Evolutionary conservation across 2,797 vertebrate genomes (phyloP).

Genomic region (Gallinago nigripennis): DNA sequence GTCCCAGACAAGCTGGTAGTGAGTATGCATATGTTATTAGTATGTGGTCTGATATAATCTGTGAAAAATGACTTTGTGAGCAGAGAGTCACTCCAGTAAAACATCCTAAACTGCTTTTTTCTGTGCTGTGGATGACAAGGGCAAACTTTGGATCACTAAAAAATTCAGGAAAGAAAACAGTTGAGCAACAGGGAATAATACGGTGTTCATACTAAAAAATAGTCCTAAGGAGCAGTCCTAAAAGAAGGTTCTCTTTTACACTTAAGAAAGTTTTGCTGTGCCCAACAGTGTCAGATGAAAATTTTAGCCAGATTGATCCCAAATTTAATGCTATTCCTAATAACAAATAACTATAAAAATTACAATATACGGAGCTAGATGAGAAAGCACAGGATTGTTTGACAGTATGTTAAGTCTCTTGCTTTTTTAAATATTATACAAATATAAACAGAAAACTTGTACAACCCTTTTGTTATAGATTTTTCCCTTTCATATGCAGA

Average conservation of each 20-base stretch:
- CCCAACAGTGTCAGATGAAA: neutral
- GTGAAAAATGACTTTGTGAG: slow-evolving; percentile 43
- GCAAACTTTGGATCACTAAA: neutral
- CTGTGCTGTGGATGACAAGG: neutral
- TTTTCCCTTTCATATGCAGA: neutral
- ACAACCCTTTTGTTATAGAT: neutral
- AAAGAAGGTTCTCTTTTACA: neutral
- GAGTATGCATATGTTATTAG: slow-evolving; percentile 56
- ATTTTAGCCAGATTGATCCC: neutral
- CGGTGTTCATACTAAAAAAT: neutral
- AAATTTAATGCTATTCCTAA: neutral
- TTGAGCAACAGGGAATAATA: neutral
- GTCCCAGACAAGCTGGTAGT: slow-evolving; percentile 50
- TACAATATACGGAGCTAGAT: neutral
- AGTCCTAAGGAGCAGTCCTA: neutral
- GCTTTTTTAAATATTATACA: neutral
- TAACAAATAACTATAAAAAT: neutral
- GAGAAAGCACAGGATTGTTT: neutral
- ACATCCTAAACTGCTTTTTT: slow-evolving; percentile 4
- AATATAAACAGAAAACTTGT: neutral
- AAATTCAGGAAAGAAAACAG: neutral
- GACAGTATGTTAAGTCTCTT: neutral
- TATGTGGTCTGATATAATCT: slow-evolving; percentile 37
- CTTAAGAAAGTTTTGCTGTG: neutral
- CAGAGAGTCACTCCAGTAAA: slow-evolving; percentile 1